Percentiles rank a stretch among this genome's conserved stretches.
Evolutionary conservation across 2,113 vertebrate genomes (phyloP).

Genomic region (Piprites chloris): DNA sequence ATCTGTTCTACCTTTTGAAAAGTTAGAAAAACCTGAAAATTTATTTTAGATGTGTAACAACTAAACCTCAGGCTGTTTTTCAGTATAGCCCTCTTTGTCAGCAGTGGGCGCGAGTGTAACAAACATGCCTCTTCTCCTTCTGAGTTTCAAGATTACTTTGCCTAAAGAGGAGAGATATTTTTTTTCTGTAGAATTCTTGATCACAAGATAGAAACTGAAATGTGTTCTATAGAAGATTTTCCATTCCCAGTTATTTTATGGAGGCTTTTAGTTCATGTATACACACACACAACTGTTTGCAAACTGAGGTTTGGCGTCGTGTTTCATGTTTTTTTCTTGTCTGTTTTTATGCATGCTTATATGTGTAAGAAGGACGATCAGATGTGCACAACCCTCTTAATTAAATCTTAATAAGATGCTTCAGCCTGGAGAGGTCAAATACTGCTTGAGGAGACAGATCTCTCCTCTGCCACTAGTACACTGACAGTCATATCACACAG

Average conservation of each 20-base stretch:
- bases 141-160: not conserved
- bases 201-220: not conserved
- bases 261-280: not conserved
- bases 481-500: not conserved
- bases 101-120: not conserved
- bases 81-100: not conserved
- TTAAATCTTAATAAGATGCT: not conserved
- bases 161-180: not conserved
- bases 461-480: not conserved
- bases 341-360: not conserved
- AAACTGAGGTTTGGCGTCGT: not conserved
- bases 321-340: not conserved
- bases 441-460: not conserved
- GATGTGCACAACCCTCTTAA: not conserved
- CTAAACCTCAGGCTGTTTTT: not conserved
- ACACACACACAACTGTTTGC: not conserved
- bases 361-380: not conserved
- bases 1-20: not conserved
- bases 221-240: not conserved
- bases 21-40: not conserved
- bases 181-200: not conserved
- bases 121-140: not conserved
- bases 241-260: not conserved
- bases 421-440: not conserved
- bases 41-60: not conserved